These are phyloP conservation scores for Spongilla lacustris DNA, from an alignment of 37 sponge, comb jelly and placozoan genomes.

Conservation along the genomic window DNA sequence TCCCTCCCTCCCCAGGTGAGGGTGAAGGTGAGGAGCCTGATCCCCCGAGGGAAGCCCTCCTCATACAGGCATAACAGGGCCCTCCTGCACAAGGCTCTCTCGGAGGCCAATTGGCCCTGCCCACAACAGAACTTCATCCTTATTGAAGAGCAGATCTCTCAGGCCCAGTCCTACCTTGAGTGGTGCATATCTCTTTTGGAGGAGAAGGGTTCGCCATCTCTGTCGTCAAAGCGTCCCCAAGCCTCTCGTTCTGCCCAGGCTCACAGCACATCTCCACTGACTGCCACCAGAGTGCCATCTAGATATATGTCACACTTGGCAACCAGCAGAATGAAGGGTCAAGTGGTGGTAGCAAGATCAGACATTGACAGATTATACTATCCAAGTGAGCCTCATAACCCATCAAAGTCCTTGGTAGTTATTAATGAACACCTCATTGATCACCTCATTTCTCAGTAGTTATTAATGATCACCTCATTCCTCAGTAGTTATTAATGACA, in stretches of 20 bases:
- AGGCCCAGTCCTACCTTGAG: slow-evolving; percentile 23
- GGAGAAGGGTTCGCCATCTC: neutral
- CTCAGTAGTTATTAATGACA: no score
- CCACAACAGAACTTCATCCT: slow-evolving; percentile 48
- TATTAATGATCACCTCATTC: no score
- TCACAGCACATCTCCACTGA: neutral
- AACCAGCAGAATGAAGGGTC: slow-evolving; percentile 3
- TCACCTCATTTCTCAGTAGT: no score
- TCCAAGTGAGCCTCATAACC: slow-evolving; percentile 27
- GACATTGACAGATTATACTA: slow-evolving; percentile 74
- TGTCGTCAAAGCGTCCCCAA: neutral
- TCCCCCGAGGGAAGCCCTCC: neutral
- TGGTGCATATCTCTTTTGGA: slow-evolving; percentile 20
- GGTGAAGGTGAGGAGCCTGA: neutral
- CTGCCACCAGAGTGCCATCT: neutral
- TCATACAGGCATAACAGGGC: slow-evolving; percentile 40
- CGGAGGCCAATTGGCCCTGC: slow-evolving; percentile 21
- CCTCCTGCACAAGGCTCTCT: slow-evolving; percentile 11
- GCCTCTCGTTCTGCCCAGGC: neutral
- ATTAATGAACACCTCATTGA: no score
- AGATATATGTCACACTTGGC: slow-evolving; percentile 6
- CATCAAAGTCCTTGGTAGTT: no score
- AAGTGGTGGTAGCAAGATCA: slow-evolving; percentile 47
- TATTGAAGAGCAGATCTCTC: slow-evolving; percentile 49
- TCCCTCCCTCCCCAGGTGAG: slow-evolving; percentile 33